Evolutionary conservation across 64 coral and sea anemone genomes (phyloP).

Genomic region (Catalaphyllia jardinei): DNA sequence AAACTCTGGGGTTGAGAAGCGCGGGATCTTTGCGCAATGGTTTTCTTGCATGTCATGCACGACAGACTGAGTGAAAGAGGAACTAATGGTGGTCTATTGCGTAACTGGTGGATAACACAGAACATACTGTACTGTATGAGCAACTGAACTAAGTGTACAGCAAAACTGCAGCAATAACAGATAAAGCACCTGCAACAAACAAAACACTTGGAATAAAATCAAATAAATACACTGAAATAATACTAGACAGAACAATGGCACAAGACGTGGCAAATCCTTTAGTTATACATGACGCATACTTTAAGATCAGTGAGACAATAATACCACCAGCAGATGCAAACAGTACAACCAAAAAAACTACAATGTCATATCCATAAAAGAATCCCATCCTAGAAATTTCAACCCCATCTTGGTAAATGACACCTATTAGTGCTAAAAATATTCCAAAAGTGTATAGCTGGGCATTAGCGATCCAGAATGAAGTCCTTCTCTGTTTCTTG

Average conservation of each 20-base stretch:
- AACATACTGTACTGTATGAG: neutral
- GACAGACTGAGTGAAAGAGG: too few relatives aligned
- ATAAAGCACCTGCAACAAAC: constrained; percentile 58
- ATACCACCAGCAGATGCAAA: constrained; percentile 69
- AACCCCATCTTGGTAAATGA: constrained; percentile 50
- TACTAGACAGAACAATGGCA: constrained; percentile 75
- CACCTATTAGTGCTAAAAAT: constrained; percentile 51
- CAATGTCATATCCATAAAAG: constrained; percentile 70
- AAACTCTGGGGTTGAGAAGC: too few relatives aligned
- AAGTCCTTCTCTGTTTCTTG: constrained; percentile 49
- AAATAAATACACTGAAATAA: constrained; percentile 69
- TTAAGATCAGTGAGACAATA: constrained; percentile 71
- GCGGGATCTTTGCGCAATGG: too few relatives aligned
- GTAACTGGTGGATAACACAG: neutral
- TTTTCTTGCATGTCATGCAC: too few relatives aligned
- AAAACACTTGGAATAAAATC: constrained; percentile 62
- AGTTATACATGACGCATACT: constrained; percentile 76
- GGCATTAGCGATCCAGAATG: constrained; percentile 67
- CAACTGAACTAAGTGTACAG: neutral
- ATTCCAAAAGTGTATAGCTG: constrained; percentile 61
- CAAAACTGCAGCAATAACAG: constrained; percentile 59
- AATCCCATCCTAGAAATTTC: constrained; percentile 55
- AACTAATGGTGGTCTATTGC: too few relatives aligned
- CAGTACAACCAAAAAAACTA: constrained; percentile 53
- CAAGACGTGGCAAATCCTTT: constrained; percentile 86